Evolutionary conservation across 2,113 vertebrate genomes (phyloP).

Genomic region (Gobio gobio): DNA sequence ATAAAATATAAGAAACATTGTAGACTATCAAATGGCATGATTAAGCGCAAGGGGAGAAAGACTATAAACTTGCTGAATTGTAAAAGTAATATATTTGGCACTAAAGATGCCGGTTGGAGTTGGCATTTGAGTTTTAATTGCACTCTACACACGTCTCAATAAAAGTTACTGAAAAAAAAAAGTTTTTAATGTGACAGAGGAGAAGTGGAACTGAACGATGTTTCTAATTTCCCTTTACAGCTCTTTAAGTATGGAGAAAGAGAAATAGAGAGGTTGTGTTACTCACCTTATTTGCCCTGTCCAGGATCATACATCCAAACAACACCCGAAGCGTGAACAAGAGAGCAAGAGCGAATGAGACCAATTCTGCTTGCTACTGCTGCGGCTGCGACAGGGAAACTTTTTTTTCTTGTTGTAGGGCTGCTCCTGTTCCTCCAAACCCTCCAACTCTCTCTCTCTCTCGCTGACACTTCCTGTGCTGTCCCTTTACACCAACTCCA

Average conservation of each 20-base stretch:
- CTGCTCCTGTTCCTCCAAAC: conserved; percentile 49
- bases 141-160: conserved; percentile 26
- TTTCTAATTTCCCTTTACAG: neutral
- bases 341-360: conserved; percentile 52
- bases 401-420: conserved; percentile 64
- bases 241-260: neutral
- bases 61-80: conserved; percentile 18
- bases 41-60: neutral
- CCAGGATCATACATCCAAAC: conserved; percentile 55
- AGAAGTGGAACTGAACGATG: neutral
- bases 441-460: conserved; percentile 42
- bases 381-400: conserved; percentile 61
- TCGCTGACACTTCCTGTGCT: conserved; percentile 70
- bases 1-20: neutral
- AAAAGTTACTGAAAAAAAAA: neutral
- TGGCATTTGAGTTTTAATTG: conserved; percentile 30
- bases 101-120: neutral
- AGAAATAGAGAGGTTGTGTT: conserved; percentile 33
- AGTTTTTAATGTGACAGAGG: neutral
- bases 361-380: conserved; percentile 31
- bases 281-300: conserved; percentile 65
- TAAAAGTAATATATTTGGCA: conserved; percentile 19
- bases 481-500: conserved; percentile 73
- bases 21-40: neutral
- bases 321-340: conserved; percentile 36